These are phyloP conservation scores for Chymomyza amoena DNA, from an alignment of 2,888 invertebrate genomes.

Conservation along the genomic window DNA sequence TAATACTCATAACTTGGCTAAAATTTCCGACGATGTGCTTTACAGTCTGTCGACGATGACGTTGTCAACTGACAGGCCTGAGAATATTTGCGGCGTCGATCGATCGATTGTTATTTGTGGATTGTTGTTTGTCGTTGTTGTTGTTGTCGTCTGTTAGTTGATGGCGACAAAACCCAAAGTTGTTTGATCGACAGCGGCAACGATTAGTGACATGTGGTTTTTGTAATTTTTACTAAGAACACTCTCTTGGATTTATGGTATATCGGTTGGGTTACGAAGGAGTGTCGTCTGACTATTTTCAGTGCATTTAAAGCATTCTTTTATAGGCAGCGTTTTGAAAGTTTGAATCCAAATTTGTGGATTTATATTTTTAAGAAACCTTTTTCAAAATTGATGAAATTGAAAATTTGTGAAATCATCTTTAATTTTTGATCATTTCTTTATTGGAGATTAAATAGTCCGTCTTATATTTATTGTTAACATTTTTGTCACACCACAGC, in stretches of 20 bases:
- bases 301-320: not conserved
- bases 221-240: conserved; percentile 22
- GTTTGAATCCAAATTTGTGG: no score
- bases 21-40: conserved; percentile 22
- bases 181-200: conserved; percentile 8
- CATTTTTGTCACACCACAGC: no score
- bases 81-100: conserved; percentile 61
- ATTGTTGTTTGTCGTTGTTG: not conserved
- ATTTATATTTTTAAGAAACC: no score
- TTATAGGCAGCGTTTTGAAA: no score
- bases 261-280: not conserved
- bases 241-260: not conserved
- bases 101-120: conserved; percentile 22
- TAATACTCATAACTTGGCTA: conserved; percentile 65
- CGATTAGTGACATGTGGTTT: conserved; percentile 49
- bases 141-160: not conserved
- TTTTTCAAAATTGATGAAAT: no score
- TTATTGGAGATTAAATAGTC: no score
- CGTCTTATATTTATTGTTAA: no score
- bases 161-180: not conserved
- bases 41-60: conserved; percentile 28
- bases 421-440: no score
- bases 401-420: no score
- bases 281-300: not conserved
- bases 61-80: conserved; percentile 61